Conservation (phyloP, 2,113 vertebrate species). For the Bufo bufo region DNA sequence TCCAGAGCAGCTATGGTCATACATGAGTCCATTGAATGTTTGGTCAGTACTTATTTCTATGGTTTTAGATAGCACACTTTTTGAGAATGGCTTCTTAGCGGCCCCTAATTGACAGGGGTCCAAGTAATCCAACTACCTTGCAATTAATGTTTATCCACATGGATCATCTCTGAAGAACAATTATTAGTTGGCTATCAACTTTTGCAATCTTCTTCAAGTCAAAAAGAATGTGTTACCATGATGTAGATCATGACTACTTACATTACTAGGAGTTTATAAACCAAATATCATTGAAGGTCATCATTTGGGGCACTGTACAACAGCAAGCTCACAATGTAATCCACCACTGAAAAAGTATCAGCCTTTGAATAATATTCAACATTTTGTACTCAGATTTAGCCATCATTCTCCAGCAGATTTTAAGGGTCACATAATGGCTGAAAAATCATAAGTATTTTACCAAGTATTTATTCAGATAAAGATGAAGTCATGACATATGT, state of each 20-base stretch:
- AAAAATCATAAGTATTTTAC: conserved; percentile 26
- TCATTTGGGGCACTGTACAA: not conserved
- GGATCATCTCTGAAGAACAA: not conserved
- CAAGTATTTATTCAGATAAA: conserved; percentile 56
- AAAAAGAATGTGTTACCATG: not conserved
- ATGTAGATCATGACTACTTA: not conserved
- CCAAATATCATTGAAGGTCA: not conserved
- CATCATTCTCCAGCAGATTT: conserved; percentile 8
- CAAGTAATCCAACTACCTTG: too few species aligned
- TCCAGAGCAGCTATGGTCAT: too few species aligned
- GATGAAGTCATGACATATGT: conserved; percentile 82
- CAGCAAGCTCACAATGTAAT: not conserved
- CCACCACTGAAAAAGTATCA: not conserved
- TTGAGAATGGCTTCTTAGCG: too few species aligned
- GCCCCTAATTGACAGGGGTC: too few species aligned
- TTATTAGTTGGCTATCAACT: not conserved
- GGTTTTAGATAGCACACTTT: too few species aligned
- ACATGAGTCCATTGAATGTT: too few species aligned
- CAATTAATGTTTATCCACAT: too few species aligned
- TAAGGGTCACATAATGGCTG: not conserved
- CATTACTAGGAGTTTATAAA: not conserved
- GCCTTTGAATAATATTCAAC: not conserved
- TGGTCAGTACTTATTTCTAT: too few species aligned
- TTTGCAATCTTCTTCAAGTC: not conserved
- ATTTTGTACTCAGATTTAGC: not conserved